Percentiles rank a stretch among this genome's conserved stretches.
Conservation (phyloP, 2,888 invertebrate genomes). For the Agriotes lineatus region DNA sequence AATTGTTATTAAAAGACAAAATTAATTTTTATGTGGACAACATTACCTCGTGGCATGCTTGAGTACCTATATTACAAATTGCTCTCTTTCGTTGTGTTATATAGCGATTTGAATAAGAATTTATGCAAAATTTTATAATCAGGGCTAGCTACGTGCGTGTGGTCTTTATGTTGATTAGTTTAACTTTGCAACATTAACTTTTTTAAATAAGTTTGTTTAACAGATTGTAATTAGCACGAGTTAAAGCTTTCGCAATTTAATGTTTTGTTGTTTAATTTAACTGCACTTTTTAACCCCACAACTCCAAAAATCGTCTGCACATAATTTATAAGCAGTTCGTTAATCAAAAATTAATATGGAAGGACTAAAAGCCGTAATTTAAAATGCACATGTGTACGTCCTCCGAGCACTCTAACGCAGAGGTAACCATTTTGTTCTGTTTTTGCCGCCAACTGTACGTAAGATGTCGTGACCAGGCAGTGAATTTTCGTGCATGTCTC, state of each 20-base stretch:
- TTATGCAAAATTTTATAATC: constrained; percentile 16
- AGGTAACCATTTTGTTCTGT: constrained; percentile 31
- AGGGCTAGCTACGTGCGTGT: background rate
- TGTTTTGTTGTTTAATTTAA: background rate
- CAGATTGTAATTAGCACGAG: background rate
- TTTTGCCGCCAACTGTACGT: constrained; percentile 38
- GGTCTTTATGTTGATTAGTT: background rate
- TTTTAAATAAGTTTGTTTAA: background rate
- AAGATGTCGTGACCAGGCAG: constrained; percentile 62
- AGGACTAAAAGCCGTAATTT: background rate
- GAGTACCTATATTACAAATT: constrained; percentile 9
- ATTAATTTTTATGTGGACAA: constrained; percentile 20
- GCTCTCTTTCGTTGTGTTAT: background rate
- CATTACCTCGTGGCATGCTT: constrained; percentile 10
- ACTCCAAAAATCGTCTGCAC: too few relatives aligned
- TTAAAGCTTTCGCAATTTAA: background rate
- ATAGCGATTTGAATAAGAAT: constrained; percentile 18
- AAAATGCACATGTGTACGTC: background rate
- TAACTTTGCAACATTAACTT: background rate
- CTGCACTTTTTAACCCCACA: too few relatives aligned
- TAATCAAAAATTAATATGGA: too few relatives aligned
- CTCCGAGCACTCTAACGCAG: background rate
- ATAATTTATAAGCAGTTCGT: too few relatives aligned
- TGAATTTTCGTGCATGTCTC: constrained; percentile 61
- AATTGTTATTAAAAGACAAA: constrained; percentile 14